Percentiles rank a stretch among this genome's conserved stretches.
These are phyloP conservation scores for Sisyra nigra DNA, from an alignment of 2,888 invertebrate genomes.

Conservation along the genomic window DNA sequence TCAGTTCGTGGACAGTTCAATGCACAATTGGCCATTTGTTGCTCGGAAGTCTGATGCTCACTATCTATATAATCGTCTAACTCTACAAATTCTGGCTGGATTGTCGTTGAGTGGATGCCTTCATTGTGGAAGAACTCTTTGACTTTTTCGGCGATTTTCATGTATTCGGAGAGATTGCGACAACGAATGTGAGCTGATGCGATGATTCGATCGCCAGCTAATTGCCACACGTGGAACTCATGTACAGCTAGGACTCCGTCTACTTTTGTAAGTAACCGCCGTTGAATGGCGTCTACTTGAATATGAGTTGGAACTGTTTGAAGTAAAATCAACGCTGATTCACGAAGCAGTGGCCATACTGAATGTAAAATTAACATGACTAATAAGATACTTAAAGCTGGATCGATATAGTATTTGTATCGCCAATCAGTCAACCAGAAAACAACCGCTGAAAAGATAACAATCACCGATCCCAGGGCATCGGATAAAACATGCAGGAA, in stretches of 20 bases:
- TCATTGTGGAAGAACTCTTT: slow-evolving; percentile 97
- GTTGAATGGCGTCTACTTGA: slow-evolving; percentile 83
- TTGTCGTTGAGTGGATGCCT: slow-evolving; percentile 96
- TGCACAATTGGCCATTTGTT: slow-evolving; percentile 67
- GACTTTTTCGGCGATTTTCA: slow-evolving; percentile 91
- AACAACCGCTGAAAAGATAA: slow-evolving; percentile 60
- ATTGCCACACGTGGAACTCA: slow-evolving; percentile 97
- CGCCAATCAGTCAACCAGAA: slow-evolving; percentile 71
- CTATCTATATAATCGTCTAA: slow-evolving; percentile 33
- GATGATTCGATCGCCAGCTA: slow-evolving; percentile 91
- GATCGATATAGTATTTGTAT: slow-evolving; percentile 81
- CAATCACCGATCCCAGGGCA: slow-evolving; percentile 88
- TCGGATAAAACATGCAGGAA: slow-evolving; percentile 95
- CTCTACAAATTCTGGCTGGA: slow-evolving; percentile 95
- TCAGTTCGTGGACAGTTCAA: slow-evolving; percentile 56
- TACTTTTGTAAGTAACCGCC: slow-evolving; percentile 71
- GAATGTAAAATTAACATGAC: slow-evolving; percentile 75
- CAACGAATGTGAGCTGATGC: slow-evolving; percentile 95
- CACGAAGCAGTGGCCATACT: slow-evolving; percentile 82
- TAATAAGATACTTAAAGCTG: slow-evolving; percentile 78
- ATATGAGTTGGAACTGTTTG: slow-evolving; percentile 99
- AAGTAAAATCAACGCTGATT: slow-evolving; percentile 85
- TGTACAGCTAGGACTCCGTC: slow-evolving; percentile 93
- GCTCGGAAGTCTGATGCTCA: slow-evolving; percentile 32
- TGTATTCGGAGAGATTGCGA: slow-evolving; percentile 87